Evolutionary conservation across 2,888 invertebrate species (phyloP).

Genomic region (Omphaloscelis lunosa): DNA sequence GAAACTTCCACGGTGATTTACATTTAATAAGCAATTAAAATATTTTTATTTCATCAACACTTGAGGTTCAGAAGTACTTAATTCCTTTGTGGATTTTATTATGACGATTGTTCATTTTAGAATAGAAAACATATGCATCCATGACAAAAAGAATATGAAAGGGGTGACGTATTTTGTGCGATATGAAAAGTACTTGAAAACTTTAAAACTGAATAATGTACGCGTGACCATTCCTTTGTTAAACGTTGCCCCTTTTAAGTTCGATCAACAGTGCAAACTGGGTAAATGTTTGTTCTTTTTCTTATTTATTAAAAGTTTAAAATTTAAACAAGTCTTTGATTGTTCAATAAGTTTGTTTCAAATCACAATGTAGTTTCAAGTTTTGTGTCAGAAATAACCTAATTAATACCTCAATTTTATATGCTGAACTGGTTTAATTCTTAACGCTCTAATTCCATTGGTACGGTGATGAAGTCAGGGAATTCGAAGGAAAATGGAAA

Average conservation of each 20-base stretch:
- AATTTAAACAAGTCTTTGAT: conserved; percentile 17
- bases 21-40: conserved; percentile 65
- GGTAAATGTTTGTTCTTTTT: conserved; percentile 70
- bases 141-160: conserved; percentile 63
- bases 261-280: conserved; percentile 47
- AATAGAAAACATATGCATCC: conserved; percentile 82
- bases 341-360: neutral
- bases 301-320: conserved; percentile 25
- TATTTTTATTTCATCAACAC: conserved; percentile 71
- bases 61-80: conserved; percentile 76
- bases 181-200: conserved; percentile 79
- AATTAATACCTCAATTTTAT: neutral
- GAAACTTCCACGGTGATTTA: conserved; percentile 26
- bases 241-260: conserved; percentile 50
- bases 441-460: neutral
- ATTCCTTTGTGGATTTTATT: conserved; percentile 72
- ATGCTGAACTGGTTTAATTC: neutral
- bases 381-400: neutral
- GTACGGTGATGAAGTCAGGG: neutral
- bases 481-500: neutral
- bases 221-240: conserved; percentile 81
- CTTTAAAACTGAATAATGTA: conserved; percentile 77
- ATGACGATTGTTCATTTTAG: conserved; percentile 77
- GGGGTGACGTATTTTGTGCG: conserved; percentile 68
- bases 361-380: neutral